A percentile compares a stretch with the other conserved stretches of the same genome.
phyloP scores from a whole-genome alignment of 1,140 invertebrate genomes.

The Neocloeon triangulifer region DNA sequence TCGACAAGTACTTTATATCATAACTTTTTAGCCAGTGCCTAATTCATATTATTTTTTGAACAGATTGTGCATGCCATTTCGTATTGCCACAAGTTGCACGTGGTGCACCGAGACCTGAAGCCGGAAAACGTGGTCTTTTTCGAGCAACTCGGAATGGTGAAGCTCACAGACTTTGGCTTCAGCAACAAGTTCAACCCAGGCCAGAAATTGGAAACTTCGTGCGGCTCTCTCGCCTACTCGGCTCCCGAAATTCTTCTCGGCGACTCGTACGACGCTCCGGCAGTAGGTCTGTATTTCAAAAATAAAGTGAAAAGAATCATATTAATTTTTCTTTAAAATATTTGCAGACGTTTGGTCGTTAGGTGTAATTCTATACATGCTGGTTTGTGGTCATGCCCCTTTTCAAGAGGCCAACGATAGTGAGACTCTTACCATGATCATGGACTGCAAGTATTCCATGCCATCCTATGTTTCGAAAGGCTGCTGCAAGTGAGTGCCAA shows the following conservation, averaged over 20 bases:
- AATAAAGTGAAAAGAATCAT: not conserved
- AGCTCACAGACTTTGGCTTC: conserved; percentile 98
- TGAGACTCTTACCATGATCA: conserved; percentile 97
- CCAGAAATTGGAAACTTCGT: conserved; percentile 93
- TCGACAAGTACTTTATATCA: conserved; percentile 26
- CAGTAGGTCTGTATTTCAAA: conserved; percentile 52
- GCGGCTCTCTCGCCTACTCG: conserved; percentile 97
- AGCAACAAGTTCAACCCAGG: conserved; percentile 93
- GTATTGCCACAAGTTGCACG: conserved; percentile 90
- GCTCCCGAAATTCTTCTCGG: conserved; percentile 97
- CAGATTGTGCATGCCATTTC: conserved; percentile 94
- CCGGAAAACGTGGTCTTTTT: conserved; percentile 99
- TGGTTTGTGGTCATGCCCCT: conserved; percentile 89
- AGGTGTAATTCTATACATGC: conserved; percentile 95
- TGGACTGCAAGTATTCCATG: conserved; percentile 96
- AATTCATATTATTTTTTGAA: not conserved
- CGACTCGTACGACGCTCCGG: conserved; percentile 81
- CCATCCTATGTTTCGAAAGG: conserved; percentile 67
- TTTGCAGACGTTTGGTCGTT: conserved; percentile 86
- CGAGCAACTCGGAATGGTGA: conserved; percentile 89
- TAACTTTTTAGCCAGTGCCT: no score
- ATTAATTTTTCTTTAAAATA: conserved; percentile 8
- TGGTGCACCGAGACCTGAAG: conserved; percentile 89
- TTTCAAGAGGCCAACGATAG: conserved; percentile 99
- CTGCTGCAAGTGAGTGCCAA: conserved; percentile 45